phyloP scores from a whole-genome alignment of 1,140 invertebrate species.

The Drosophila lini region DNA sequence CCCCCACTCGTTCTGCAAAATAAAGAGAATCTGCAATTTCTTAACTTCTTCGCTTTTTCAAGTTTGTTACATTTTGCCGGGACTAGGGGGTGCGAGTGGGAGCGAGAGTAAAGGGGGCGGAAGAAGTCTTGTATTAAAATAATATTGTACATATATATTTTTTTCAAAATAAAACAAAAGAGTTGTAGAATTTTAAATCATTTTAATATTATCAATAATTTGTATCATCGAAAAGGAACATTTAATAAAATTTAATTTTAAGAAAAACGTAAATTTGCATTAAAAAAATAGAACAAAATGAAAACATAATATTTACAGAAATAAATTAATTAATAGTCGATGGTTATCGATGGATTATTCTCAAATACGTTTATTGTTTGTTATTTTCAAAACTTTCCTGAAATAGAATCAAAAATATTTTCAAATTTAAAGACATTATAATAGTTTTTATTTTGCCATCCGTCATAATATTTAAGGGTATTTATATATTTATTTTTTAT shows the following conservation, averaged over 20 bases:
- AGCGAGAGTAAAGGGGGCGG: background rate
- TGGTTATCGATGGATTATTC: background rate
- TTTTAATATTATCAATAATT: background rate
- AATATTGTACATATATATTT: background rate
- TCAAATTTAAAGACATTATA: background rate
- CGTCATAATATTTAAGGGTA: background rate
- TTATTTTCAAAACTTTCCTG: background rate
- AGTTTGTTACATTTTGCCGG: slow-evolving; percentile 1
- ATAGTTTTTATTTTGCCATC: background rate
- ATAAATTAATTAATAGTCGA: no score
- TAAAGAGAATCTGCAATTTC: slow-evolving; percentile 58
- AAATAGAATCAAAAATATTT: background rate
- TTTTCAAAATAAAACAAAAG: background rate
- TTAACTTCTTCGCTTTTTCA: slow-evolving; percentile 41
- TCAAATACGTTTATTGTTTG: background rate
- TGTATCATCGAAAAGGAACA: background rate
- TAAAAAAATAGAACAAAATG: no score
- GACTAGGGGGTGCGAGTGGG: background rate
- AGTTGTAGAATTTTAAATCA: background rate
- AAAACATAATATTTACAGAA: no score
- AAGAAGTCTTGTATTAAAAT: background rate
- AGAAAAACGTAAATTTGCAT: background rate
- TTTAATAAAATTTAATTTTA: background rate
- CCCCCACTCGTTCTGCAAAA: slow-evolving; percentile 45
- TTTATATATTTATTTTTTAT: background rate